These are phyloP conservation scores for Periophthalmodon schlosseri DNA, from an alignment of 2,113 vertebrate species.

Conservation along the genomic window DNA sequence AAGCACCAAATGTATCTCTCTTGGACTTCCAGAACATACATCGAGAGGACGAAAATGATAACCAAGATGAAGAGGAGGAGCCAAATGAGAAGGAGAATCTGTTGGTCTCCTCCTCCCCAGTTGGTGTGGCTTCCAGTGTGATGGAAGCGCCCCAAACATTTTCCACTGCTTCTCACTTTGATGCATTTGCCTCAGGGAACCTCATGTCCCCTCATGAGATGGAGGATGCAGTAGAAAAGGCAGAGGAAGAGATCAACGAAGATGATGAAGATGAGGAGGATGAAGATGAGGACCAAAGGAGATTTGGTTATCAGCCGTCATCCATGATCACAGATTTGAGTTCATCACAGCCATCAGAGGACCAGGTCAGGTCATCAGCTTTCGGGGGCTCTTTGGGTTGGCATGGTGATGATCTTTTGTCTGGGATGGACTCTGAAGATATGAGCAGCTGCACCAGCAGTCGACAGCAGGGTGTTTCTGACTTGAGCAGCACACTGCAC, in stretches of 20 bases:
- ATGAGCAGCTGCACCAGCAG: slow-evolving; percentile 70
- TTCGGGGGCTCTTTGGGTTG: slow-evolving; percentile 55
- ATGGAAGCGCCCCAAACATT: slow-evolving; percentile 40
- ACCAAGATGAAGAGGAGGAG: slow-evolving; percentile 31
- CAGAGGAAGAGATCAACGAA: slow-evolving; percentile 80
- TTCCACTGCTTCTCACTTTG: slow-evolving; percentile 26
- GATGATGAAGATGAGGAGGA: slow-evolving; percentile 68
- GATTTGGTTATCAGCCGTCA: slow-evolving; percentile 60
- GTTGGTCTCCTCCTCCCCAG: slow-evolving; percentile 23
- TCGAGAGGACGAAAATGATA: slow-evolving; percentile 23
- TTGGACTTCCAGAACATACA: slow-evolving; percentile 43
- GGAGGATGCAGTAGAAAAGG: slow-evolving; percentile 78
- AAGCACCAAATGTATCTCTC: slow-evolving; percentile 43
- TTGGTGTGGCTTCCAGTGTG: slow-evolving; percentile 30
- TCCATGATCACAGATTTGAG: slow-evolving; percentile 60
- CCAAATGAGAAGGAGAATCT: slow-evolving; percentile 51
- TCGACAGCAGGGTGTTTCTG: slow-evolving; percentile 62
- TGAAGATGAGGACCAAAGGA: slow-evolving; percentile 69
- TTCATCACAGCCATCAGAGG: slow-evolving; percentile 64
- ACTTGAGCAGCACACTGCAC: slow-evolving; percentile 70
- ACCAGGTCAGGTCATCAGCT: slow-evolving; percentile 54
- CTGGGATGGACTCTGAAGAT: slow-evolving; percentile 71
- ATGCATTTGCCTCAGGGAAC: slow-evolving; percentile 35
- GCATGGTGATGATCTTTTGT: slow-evolving; percentile 64
- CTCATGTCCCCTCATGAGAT: slow-evolving; percentile 61